Evolutionary conservation across 2,113 vertebrate genomes (phyloP).

Genomic region (Prochilodus magdalenae): DNA sequence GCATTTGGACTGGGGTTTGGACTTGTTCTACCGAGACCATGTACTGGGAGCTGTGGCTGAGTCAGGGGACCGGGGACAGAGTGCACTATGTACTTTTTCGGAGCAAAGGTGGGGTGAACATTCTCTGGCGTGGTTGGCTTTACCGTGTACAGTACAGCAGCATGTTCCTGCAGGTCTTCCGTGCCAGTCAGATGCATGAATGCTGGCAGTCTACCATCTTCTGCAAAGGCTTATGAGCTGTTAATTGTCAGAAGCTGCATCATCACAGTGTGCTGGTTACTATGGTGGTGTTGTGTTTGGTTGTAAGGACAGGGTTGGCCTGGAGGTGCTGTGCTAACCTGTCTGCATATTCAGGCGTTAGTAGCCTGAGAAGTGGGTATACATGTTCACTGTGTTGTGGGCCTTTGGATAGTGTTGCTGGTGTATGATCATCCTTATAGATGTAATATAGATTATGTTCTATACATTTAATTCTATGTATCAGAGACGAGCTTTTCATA

Average conservation of each 20-base stretch:
- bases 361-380: too few relatives aligned
- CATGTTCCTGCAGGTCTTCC: conserved; percentile 26
- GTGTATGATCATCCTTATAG: too few relatives aligned
- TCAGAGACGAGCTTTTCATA: too few relatives aligned
- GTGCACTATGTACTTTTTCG: conserved; percentile 72
- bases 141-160: background rate
- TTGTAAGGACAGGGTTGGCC: background rate
- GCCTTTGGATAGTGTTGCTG: background rate
- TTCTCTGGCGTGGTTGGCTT: background rate
- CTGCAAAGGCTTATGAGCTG: too few relatives aligned
- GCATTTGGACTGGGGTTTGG: conserved; percentile 34
- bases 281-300: background rate
- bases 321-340: background rate
- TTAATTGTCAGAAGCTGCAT: too few relatives aligned
- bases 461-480: too few relatives aligned
- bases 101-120: conserved; percentile 73
- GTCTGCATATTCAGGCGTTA: too few relatives aligned
- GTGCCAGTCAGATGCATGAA: background rate
- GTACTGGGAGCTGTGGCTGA: conserved; percentile 81
- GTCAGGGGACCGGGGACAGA: conserved; percentile 68
- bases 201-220: background rate
- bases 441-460: too few relatives aligned
- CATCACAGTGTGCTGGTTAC: too few relatives aligned
- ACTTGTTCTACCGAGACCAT: conserved; percentile 59
- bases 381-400: background rate